Evolutionary conservation across 2,113 vertebrate species (phyloP), one percentile per base, ranked within the genome.

Genomic region (Coptodon bakossiorum): DNA sequence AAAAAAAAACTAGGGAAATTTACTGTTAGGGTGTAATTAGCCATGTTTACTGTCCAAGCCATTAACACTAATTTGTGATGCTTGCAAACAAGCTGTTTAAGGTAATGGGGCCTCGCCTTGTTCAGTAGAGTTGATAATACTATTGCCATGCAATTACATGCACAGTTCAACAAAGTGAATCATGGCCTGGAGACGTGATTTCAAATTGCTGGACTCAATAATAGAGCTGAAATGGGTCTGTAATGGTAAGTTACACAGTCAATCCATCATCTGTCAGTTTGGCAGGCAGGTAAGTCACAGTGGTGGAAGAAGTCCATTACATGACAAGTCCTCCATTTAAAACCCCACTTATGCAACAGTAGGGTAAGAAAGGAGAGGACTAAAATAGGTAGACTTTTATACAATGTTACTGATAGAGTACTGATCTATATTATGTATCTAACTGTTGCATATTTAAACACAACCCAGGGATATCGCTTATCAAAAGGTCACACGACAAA

Each of bases 31-130:
- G 36, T 17, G 57, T 85, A 88, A 90, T 94, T 83, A 91, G 53
- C 68, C 61, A 38, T 84, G 90, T 91, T 94, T 92, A 85, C 82
- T 66, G 80, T 90, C 83, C 71, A 71, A 86, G 82, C 80, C 43
- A 89, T 93, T 89, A 89, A 48, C 19, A 40, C 10, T 90, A 80
- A 88, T 90, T 84, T 87, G 89, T 87, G 53, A 86, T 81, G 76
- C 78, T 80, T 79, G 90, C 61, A 89, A 94, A 90, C 82, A 89
- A 86, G 66, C 29, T 83, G 53, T 84, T 87, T 78, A 82, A 89
- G 57, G 76, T 71, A 89, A 92, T 80, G 81, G 54, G 59, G 27
- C 53, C 27, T 43, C 4, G 78, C 14, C 68, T 88, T 45, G 31
- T 86, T 90, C 19, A 83, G 43, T 31, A 24, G 43, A 82, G 43